A percentile compares a stretch with the other conserved stretches of the same genome.
These are phyloP conservation scores for Eulemur macaco DNA, from an alignment of 2,113 vertebrate species.

Conservation along the genomic window DNA sequence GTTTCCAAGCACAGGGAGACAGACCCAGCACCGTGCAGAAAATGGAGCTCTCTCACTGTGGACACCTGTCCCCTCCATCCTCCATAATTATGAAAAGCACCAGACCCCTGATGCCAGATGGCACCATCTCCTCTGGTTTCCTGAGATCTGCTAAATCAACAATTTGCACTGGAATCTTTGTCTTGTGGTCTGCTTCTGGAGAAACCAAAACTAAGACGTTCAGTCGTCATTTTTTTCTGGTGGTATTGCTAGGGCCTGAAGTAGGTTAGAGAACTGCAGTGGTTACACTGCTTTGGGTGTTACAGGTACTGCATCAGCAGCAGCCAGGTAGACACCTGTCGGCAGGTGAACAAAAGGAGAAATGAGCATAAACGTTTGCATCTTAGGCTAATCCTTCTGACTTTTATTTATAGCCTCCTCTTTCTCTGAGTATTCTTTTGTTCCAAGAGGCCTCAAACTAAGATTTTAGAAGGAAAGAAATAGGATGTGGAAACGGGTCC, in stretches of 20 bases:
- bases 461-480: neutral
- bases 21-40: neutral
- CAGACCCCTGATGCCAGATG: neutral
- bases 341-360: neutral
- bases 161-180: neutral
- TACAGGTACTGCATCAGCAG: neutral
- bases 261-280: neutral
- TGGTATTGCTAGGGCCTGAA: neutral
- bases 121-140: neutral
- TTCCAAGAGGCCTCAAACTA: neutral
- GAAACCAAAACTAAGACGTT: neutral
- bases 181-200: neutral
- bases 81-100: neutral
- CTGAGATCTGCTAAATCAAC: neutral
- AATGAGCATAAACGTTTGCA: neutral
- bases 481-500: neutral
- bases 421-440: constrained; percentile 14
- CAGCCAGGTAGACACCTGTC: neutral
- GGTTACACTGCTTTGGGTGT: neutral
- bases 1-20: neutral
- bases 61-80: neutral
- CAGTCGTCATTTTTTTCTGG: neutral
- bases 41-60: neutral
- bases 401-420: neutral
- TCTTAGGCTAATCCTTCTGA: neutral